Evolutionary conservation across 2,113 vertebrate species (phyloP), one percentile per base, ranked within the genome.

Genomic region (Junco hyemalis): DNA sequence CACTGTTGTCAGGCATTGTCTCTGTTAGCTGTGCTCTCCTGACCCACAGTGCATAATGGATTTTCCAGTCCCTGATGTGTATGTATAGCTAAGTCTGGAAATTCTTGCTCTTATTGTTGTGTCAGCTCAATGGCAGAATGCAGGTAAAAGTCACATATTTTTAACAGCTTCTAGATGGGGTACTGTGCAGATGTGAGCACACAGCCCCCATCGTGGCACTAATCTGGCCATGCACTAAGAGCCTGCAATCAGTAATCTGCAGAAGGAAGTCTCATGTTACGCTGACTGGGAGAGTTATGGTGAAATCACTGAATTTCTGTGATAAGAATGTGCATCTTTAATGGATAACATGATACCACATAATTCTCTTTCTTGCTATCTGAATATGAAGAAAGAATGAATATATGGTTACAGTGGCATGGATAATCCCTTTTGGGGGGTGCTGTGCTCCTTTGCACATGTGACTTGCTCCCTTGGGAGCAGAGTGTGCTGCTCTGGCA

Each of bases 51-150:
- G 15, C 0, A 2, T 9, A 94, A 94, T 57, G 26, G 44, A 70
- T 92, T 97, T 96, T 73, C 72, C 71, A 76, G 74, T 81, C 90
- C 91, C 91, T 69, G 19, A 29, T 50, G 71, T 21, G 16, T n/a
- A n/a, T 8, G n/a, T 24, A 23, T 4, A 66, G 33, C 35, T 50
- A 42, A 70, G 36, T 6, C 57, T 57, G 74, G 48, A 87, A 53
- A 35, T 42, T 64, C 19, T 54, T 78, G 31, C 28, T 66, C 29
- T 66, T 63, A 13, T 5, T 8, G 2, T 47, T 66, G 29, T 50
- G 87, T 59, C 56, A 81, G 60, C 64, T 60, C 29, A 51, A 44
- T 8, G 25, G 24, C 11, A 73, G 42, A 88, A 81, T 38, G 11
- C 21, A 73, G 25, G 40, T n/a, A 70, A 65, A 92, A 57, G 42